Evolutionary conservation across 2,888 invertebrate species (phyloP).

Genomic region (Parascotia fuliginaria): DNA sequence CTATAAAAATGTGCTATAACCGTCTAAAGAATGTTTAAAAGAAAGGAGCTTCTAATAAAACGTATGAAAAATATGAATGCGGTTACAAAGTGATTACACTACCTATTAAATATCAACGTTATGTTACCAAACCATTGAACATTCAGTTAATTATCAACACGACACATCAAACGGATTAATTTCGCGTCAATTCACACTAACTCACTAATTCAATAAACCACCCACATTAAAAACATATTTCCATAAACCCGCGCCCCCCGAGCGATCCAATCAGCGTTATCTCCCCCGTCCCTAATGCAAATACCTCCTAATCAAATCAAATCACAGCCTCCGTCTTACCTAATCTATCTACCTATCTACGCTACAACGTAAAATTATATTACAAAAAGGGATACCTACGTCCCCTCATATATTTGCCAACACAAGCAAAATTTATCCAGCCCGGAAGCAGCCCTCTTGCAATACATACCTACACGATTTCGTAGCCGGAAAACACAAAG

Average conservation of each 20-base stretch:
- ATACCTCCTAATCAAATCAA: constrained; percentile 86
- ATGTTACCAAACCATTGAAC: constrained; percentile 58
- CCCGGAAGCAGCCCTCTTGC: constrained; percentile 76
- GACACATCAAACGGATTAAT: constrained; percentile 71
- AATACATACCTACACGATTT: constrained; percentile 71
- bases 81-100: constrained; percentile 36
- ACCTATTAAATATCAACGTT: constrained; percentile 39
- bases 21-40: not conserved
- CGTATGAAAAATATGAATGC: constrained; percentile 18
- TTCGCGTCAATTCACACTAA: constrained; percentile 71
- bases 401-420: constrained; percentile 84
- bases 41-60: not conserved
- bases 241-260: constrained; percentile 71
- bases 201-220: constrained; percentile 82
- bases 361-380: constrained; percentile 83
- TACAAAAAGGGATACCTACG: constrained; percentile 83
- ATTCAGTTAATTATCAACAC: constrained; percentile 62
- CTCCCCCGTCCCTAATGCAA: constrained; percentile 77
- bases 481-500: constrained; percentile 75
- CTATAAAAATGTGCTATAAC: no score
- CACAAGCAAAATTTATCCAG: constrained; percentile 84
- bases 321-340: constrained; percentile 85
- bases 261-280: constrained; percentile 83
- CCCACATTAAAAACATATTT: constrained; percentile 86
- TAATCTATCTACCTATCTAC: constrained; percentile 84